Percentiles rank a stretch among this genome's conserved stretches.
phyloP scores from a whole-genome alignment of 2,888 invertebrate genomes.

The Drosophila setosimentum region DNA sequence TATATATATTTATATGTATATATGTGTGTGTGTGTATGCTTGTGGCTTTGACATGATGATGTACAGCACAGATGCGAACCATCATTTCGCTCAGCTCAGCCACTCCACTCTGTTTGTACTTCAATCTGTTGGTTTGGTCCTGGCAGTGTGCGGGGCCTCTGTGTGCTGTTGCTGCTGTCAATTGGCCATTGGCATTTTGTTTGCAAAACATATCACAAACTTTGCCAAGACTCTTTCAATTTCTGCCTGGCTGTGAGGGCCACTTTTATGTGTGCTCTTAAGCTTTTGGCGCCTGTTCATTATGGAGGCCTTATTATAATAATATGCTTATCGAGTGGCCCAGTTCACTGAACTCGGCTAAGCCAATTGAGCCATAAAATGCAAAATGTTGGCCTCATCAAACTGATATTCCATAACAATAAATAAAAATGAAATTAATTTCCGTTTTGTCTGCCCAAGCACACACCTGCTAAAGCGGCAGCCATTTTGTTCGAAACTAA shows the following conservation, averaged over 20 bases:
- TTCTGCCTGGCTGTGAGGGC: conserved; percentile 4
- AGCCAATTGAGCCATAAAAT: conserved; percentile 39
- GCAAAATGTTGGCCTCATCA: conserved; percentile 42
- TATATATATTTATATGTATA: neutral
- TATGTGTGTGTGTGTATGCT: neutral
- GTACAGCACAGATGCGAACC: conserved; percentile 48
- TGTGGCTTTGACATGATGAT: conserved; percentile 40
- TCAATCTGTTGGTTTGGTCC: conserved; percentile 61
- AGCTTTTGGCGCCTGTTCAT: conserved; percentile 67
- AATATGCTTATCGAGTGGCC: conserved; percentile 71
- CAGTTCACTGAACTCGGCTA: conserved; percentile 58
- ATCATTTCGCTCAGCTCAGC: conserved; percentile 38
- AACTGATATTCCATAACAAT: conserved; percentile 65
- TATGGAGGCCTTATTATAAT: conserved; percentile 67
- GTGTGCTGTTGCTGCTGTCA: conserved; percentile 51
- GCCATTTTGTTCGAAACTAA: conserved; percentile 42
- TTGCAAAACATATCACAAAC: conserved; percentile 78
- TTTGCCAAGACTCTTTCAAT: conserved; percentile 55
- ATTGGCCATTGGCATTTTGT: conserved; percentile 78
- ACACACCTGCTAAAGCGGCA: neutral
- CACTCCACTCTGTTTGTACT: conserved; percentile 60
- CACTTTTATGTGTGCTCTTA: conserved; percentile 48
- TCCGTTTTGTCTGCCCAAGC: conserved; percentile 55
- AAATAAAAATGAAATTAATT: conserved; percentile 75
- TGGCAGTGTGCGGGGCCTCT: conserved; percentile 41